phyloP scores from a whole-genome alignment of 2,888 invertebrate genomes.

The Acanthosepion esculentum region DNA sequence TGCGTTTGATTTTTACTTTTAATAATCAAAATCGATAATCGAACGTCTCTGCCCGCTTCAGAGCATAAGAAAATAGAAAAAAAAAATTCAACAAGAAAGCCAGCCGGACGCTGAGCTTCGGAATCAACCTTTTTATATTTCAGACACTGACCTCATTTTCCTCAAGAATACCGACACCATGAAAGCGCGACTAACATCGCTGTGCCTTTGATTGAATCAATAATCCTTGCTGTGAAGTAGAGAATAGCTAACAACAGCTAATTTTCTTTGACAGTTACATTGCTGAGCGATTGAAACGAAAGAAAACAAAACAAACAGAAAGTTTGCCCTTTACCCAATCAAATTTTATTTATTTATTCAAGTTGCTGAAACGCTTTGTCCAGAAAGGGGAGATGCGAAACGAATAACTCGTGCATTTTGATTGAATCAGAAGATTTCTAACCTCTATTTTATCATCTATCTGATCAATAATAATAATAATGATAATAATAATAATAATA shows the following conservation, averaged over 20 bases:
- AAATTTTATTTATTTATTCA: not conserved
- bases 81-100: too few species aligned
- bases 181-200: not conserved
- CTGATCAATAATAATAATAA: too few species aligned
- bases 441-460: too few species aligned
- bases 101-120: not conserved
- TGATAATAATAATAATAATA: too few species aligned
- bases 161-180: not conserved
- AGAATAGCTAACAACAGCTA: not conserved
- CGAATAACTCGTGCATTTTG: not conserved
- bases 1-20: too few species aligned
- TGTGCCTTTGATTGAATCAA: not conserved
- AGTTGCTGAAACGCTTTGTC: not conserved
- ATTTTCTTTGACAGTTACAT: conserved; percentile 33
- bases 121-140: not conserved
- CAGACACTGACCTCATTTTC: not conserved
- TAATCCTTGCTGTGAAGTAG: not conserved
- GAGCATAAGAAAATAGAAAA: too few species aligned
- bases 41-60: too few species aligned
- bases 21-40: too few species aligned
- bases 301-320: not conserved
- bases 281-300: not conserved
- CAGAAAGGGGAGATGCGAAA: not conserved
- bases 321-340: not conserved
- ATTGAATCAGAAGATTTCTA: not conserved